These are phyloP conservation scores for Porites australiensis DNA, from an alignment of 64 coral and sea anemone genomes.

Conservation along the genomic window DNA sequence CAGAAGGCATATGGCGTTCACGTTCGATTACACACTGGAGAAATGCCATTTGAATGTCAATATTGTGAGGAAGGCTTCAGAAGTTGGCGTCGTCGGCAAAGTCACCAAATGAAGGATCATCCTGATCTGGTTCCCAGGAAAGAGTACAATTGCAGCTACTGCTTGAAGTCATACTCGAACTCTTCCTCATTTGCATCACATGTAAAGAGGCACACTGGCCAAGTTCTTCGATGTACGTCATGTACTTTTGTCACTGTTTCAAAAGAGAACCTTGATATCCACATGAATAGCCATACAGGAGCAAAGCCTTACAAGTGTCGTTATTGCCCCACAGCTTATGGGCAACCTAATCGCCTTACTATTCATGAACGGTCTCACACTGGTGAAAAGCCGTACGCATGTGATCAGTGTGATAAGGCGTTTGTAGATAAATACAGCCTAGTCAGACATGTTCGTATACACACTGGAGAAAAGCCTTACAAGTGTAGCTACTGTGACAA, in stretches of 20 bases:
- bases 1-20: not conserved
- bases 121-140: not conserved
- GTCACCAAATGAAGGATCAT: not conserved
- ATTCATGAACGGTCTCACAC: slow-evolving; percentile 26
- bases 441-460: not conserved
- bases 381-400: slow-evolving; percentile 35
- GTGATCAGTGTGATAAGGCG: slow-evolving; percentile 26
- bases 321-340: slow-evolving; percentile 1
- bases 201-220: not conserved
- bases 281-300: slow-evolving; percentile 23
- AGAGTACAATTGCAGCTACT: not conserved
- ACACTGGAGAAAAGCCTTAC: slow-evolving; percentile 41
- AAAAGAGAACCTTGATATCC: not conserved
- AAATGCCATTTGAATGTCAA: slow-evolving; percentile 5
- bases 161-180: not conserved
- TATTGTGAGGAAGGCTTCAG: not conserved
- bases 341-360: not conserved
- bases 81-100: not conserved
- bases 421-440: not conserved
- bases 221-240: not conserved
- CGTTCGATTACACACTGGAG: not conserved
- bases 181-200: not conserved
- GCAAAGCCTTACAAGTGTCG: slow-evolving; percentile 41
- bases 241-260: not conserved
- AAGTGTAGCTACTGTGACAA: slow-evolving; percentile 3